These are phyloP conservation scores for Darevskia mixta DNA, from an alignment of 2,797 vertebrate genomes.

Conservation along the genomic window DNA sequence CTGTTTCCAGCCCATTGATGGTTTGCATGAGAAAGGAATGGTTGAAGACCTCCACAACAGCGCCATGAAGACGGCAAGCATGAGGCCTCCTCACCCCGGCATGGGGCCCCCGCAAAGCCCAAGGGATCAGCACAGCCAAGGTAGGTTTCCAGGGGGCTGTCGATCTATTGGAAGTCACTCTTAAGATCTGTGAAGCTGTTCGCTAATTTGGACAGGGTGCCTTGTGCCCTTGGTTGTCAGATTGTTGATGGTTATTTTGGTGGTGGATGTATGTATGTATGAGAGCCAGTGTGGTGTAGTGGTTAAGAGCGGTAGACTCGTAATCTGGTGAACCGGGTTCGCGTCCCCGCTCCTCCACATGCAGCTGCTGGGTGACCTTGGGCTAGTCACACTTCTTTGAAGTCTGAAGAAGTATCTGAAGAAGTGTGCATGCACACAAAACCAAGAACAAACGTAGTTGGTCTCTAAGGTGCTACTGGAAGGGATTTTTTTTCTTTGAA, in stretches of 20 bases:
- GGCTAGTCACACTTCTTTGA: no score
- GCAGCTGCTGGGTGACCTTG: no score
- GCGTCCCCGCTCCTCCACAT: no score
- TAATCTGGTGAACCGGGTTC: no score
- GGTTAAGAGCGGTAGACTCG: no score
- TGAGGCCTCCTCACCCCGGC: slow-evolving; percentile 94
- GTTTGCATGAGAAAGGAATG: slow-evolving; percentile 93
- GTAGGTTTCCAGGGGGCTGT: slow-evolving; percentile 72
- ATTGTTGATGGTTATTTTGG: no score
- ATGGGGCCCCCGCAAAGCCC: slow-evolving; percentile 99
- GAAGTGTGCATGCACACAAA: no score
- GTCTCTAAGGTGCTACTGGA: no score
- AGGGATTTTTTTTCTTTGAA: no score
- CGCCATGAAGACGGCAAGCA: slow-evolving; percentile 91
- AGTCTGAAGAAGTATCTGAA: no score
- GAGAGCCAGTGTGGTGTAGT: no score
- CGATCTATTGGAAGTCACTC: neutral
- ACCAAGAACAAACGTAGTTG: no score
- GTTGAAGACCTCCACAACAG: slow-evolving; percentile 92
- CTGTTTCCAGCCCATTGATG: slow-evolving; percentile 88
- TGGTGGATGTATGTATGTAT: neutral
- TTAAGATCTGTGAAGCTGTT: neutral
- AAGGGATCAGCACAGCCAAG: slow-evolving; percentile 98
- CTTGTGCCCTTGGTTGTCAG: neutral
- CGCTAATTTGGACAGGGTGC: neutral